Evolutionary conservation across 2,797 vertebrate genomes (phyloP).

Genomic region (Epinephelus malabaricus): DNA sequence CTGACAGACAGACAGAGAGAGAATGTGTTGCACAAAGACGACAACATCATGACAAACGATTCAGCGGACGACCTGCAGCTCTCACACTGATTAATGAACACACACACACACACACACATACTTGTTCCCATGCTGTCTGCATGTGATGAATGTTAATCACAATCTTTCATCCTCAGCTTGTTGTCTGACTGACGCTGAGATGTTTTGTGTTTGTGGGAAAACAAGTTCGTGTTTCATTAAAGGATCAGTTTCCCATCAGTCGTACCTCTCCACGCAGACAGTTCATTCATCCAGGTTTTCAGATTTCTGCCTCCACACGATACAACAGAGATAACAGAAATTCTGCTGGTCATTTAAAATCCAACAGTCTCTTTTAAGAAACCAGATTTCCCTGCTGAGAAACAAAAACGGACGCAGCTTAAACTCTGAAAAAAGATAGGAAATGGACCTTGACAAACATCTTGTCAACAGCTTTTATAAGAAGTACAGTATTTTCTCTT

Average conservation of each 20-base stretch:
- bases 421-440: too few species aligned
- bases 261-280: too few species aligned
- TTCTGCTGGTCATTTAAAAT: too few species aligned
- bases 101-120: slow-evolving; percentile 33
- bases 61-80: slow-evolving; percentile 16
- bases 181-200: background rate
- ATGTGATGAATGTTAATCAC: slow-evolving; percentile 59
- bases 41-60: slow-evolving; percentile 9
- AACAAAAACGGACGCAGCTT: too few species aligned
- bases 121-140: slow-evolving; percentile 47
- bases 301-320: too few species aligned
- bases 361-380: too few species aligned
- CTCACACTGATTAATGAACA: slow-evolving; percentile 38
- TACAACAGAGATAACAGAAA: too few species aligned
- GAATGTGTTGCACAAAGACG: slow-evolving; percentile 32
- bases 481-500: too few species aligned
- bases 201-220: slow-evolving; percentile 1
- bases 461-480: too few species aligned
- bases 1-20: slow-evolving; percentile 21
- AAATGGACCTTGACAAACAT: too few species aligned
- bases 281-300: too few species aligned
- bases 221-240: slow-evolving; percentile 1
- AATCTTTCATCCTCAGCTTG: slow-evolving; percentile 19
- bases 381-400: too few species aligned
- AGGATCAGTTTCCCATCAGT: background rate